Evolutionary conservation across 2,888 invertebrate species (phyloP), one percentile per base, ranked within the genome.

Genomic region (Drosophila recens): DNA sequence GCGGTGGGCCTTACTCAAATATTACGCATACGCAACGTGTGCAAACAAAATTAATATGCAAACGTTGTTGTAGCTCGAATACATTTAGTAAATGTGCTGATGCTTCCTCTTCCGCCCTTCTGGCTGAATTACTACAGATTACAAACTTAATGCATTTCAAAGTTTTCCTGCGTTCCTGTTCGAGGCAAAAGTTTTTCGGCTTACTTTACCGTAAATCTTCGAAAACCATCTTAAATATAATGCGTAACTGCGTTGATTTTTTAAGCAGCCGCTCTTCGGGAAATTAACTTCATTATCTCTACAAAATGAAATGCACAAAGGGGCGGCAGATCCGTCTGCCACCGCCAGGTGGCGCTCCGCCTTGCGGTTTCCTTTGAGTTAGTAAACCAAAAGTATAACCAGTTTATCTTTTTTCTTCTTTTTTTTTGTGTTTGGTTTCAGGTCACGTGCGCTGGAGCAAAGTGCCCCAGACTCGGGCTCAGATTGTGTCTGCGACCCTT

Each of bases 281-380:
- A 84, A 84, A 84, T 84, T 80, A 84, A 87, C 85, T 87, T 89
- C 75, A 84, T 84, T 84, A 84, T 84, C 75, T 62, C 6, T 20
- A 38, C 53, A 67, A 78, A 72, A 65, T 69, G 49, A 78, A 84
- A 74, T 79, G 62, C 71, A 75, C 66, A 57, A 87, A 69, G 42
- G 63, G 65, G 34, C 38, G 56, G 38, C 49, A 48, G 38, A 38
- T n/a, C n/a, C 43, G 56, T 30, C 30, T 15, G 10, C 51, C 52
- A 38, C 40, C 49, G 54, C 20, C 58, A 63, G 61, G 57, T 45
- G 65, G 46, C 59, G 49, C 63, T 59, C 38, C 20, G 33, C 45
- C 48, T 45, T 75, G 83, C 23, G 83, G 86, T 45, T 73, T 82
- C 34, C 46, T 43, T 53, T 53, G 27, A 9, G 23, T 48, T 38